phyloP scores from a whole-genome alignment of 2,888 invertebrate species.

The Entomobrya multifasciata region DNA sequence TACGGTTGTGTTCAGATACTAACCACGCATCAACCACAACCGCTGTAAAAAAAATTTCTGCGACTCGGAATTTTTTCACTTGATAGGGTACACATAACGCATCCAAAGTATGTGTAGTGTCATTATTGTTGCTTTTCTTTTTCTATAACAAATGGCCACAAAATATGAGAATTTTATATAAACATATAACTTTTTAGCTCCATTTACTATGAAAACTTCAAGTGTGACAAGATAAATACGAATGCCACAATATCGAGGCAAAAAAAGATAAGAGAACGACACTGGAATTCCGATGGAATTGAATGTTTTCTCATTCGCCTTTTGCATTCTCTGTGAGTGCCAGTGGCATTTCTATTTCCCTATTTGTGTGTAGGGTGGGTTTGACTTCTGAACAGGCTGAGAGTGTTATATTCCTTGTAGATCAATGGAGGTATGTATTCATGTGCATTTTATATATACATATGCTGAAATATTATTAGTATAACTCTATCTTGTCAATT shows the following conservation, averaged over 20 bases:
- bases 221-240: constrained; percentile 75
- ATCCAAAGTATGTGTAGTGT: not conserved
- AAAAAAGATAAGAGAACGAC: constrained; percentile 62
- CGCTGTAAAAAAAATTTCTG: constrained; percentile 47
- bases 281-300: constrained; percentile 71
- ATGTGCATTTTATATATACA: not conserved
- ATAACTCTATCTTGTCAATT: constrained; percentile 18
- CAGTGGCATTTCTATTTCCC: constrained; percentile 61
- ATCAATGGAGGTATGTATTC: not conserved
- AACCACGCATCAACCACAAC: constrained; percentile 62
- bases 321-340: constrained; percentile 59
- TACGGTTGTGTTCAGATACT: constrained; percentile 52
- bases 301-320: constrained; percentile 63
- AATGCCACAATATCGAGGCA: constrained; percentile 60
- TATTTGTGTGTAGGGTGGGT: constrained; percentile 34
- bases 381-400: too few relatives aligned
- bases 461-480: not conserved
- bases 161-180: constrained; percentile 26
- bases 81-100: not conserved
- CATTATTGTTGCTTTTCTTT: not conserved
- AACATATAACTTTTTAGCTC: constrained; percentile 36
- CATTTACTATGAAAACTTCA: constrained; percentile 62
- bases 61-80: constrained; percentile 19
- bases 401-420: constrained; percentile 13
- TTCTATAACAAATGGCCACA: constrained; percentile 8